Conservation (phyloP, 2,113 vertebrate genomes). For the Ploceus nigricollis region DNA sequence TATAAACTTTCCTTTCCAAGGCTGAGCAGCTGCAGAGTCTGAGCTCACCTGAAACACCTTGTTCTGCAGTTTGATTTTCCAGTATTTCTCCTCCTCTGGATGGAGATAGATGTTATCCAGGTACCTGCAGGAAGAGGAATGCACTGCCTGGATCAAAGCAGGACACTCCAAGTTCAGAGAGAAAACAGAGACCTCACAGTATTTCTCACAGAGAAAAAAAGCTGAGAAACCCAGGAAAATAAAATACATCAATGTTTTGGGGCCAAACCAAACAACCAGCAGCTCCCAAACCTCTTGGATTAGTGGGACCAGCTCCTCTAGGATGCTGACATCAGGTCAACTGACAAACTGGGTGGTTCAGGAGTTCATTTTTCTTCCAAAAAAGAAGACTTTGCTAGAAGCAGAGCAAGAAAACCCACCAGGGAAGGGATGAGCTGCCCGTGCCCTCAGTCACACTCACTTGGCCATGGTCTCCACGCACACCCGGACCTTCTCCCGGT, state of each 20-base stretch:
- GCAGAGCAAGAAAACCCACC: background rate
- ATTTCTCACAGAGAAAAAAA: background rate
- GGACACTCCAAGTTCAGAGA: background rate
- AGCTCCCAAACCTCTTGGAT: background rate
- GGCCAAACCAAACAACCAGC: background rate
- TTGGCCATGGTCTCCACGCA: constrained; percentile 92
- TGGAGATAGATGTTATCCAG: constrained; percentile 91
- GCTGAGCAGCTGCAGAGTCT: background rate
- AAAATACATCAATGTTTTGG: background rate
- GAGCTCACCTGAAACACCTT: constrained; percentile 89
- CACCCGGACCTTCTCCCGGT: constrained; percentile 84
- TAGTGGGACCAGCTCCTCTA: background rate
- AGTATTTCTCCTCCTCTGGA: constrained; percentile 90
- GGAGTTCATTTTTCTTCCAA: background rate
- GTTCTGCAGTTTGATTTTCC: constrained; percentile 91
- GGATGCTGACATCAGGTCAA: background rate
- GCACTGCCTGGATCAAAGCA: background rate
- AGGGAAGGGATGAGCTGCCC: background rate
- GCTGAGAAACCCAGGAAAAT: background rate
- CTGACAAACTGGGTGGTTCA: background rate
- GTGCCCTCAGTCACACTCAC: constrained; percentile 59
- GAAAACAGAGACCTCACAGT: background rate
- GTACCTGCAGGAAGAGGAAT: constrained; percentile 72
- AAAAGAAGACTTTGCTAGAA: background rate
- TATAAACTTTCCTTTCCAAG: too few relatives aligned